These are phyloP conservation scores for Corythoichthys intestinalis DNA, from an alignment of 2,113 vertebrate species.

Conservation along the genomic window DNA sequence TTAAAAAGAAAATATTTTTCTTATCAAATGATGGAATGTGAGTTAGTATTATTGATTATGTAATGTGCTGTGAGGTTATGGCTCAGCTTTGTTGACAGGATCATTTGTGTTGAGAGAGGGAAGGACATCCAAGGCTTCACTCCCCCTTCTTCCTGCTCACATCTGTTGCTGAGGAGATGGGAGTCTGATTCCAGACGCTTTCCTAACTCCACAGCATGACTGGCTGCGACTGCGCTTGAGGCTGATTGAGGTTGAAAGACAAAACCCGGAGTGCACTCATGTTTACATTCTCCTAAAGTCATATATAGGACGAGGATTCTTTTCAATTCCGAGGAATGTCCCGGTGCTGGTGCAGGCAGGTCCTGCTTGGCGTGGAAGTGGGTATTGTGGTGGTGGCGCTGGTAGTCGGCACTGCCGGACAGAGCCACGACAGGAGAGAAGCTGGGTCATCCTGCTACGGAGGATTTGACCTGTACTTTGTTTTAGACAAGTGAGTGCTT, in stretches of 20 bases:
- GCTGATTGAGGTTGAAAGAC: constrained; percentile 14
- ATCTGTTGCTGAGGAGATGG: constrained; percentile 56
- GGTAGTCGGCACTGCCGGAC: constrained; percentile 40
- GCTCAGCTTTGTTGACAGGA: constrained; percentile 8
- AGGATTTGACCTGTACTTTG: constrained; percentile 94
- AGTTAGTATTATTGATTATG: constrained; percentile 5
- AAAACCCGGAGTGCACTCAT: constrained; percentile 8
- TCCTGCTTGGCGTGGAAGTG: constrained; percentile 52
- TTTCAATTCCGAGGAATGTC: constrained; percentile 46
- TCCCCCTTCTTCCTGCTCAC: constrained; percentile 50
- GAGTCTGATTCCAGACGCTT: constrained; percentile 42
- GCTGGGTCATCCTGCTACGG: constrained; percentile 88
- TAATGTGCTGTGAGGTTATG: constrained; percentile 11
- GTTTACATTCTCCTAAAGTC: constrained; percentile 10
- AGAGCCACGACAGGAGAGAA: constrained; percentile 66
- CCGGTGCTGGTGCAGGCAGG: constrained; percentile 49
- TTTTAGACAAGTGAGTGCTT: constrained; percentile 93
- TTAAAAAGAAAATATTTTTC: not conserved
- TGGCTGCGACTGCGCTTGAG: constrained; percentile 12
- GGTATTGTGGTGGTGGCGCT: constrained; percentile 47
- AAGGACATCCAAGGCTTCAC: constrained; percentile 41
- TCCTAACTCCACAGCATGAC: constrained; percentile 40
- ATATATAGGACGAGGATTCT: constrained; percentile 1
- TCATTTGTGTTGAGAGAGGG: constrained; percentile 18
- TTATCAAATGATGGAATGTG: not conserved